phyloP scores from a whole-genome alignment of 2,797 vertebrate species.

The Discoglossus pictus region DNA sequence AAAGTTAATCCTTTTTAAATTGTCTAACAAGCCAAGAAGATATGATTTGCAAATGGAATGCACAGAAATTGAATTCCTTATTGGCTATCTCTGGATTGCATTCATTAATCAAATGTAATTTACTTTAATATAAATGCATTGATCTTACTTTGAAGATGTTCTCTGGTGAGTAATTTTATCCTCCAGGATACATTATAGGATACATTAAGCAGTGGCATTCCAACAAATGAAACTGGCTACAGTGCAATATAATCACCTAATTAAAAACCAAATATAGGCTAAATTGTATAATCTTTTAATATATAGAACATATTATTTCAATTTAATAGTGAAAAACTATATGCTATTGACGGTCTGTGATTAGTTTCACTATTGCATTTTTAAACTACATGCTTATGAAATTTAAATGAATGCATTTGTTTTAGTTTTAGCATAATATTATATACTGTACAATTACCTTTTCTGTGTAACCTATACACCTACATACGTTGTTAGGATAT shows the following conservation, averaged over 20 bases:
- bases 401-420: no score
- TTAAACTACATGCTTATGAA: no score
- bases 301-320: neutral
- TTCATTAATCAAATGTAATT: conserved; percentile 65
- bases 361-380: neutral
- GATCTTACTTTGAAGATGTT: conserved; percentile 57
- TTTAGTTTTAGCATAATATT: no score
- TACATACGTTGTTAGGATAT: no score
- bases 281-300: no score
- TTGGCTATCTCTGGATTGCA: conserved; percentile 40
- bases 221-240: conserved; percentile 58
- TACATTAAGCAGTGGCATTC: conserved; percentile 58
- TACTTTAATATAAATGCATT: conserved; percentile 62
- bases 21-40: conserved; percentile 50
- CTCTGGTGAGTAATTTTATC: conserved; percentile 61
- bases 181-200: conserved; percentile 60
- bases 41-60: conserved; percentile 48
- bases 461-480: no score
- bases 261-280: conserved; percentile 63
- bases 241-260: conserved; percentile 56
- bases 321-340: neutral
- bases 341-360: neutral
- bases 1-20: conserved; percentile 44
- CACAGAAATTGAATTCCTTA: conserved; percentile 50
- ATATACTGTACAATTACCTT: no score